Evolutionary conservation across 1,140 invertebrate genomes (phyloP), one percentile per base, ranked within the genome.

Genomic region (Metopolophium dirhodum): DNA sequence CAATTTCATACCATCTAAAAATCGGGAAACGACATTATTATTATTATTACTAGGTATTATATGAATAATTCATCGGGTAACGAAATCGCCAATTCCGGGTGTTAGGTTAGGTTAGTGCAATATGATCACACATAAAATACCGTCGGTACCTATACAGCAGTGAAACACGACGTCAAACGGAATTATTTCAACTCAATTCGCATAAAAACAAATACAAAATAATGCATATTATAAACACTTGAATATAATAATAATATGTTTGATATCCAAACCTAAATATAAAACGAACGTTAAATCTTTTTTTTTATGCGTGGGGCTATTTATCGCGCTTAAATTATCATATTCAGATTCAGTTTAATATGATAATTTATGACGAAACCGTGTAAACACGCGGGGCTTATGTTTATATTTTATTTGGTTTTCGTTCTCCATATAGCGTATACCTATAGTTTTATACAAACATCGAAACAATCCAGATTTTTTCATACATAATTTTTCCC

Each of bases 281-380:
- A 77, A 77, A 77, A 77, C 30, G n/a, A 77, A 77, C 14, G 30
- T 77, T n/a, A 77, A 77, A n/a, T 77, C 14, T 77, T 68, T n/a
- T 77, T 77, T 77, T 77, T n/a, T 77, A 77, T 18, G 57, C 9
- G 30, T 14, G 30, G 30, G 61, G 14, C 61, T 77, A n/a, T 77
- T n/a, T 77, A n/a, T 77, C 14, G 61, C 30, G 61, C 61, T 77
- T 18, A 77, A 77, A 77, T 77, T n/a, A 77, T 77, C 61, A 77
- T 77, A 77, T 20, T 77, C 61, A 77, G 61, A n/a, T 77, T n/a
- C 14, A 7, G 61, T 77, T 18, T n/a, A 77, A 77, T 77, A 77
- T 18, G n/a, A 77, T 77, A 77, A 77, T 77, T 68, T 77, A 77
- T n/a, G 61, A n/a, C 61, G n/a, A 77, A n/a, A 77, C 61, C n/a